Conservation (phyloP, 2,888 invertebrate genomes). For the Osmoderma eremita region DNA sequence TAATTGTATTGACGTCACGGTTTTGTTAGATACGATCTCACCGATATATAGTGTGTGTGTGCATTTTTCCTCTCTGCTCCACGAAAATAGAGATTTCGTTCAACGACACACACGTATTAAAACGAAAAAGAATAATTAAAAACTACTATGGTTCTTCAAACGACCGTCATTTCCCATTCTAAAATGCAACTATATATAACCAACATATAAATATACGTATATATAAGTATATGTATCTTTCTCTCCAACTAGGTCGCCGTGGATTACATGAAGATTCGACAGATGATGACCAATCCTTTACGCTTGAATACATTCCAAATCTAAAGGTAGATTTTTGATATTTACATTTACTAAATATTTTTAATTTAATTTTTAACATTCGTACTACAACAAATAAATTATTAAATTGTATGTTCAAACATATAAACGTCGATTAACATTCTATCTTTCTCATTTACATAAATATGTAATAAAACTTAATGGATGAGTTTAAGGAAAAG, state of each 20-base stretch:
- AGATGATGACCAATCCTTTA: slow-evolving; percentile 57
- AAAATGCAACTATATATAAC: slow-evolving; percentile 41
- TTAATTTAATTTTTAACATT: no score
- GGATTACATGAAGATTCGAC: slow-evolving; percentile 57
- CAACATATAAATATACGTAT: no score
- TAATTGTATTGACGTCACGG: slow-evolving; percentile 41
- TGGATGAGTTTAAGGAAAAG: no score
- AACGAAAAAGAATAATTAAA: slow-evolving; percentile 50
- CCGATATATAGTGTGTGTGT: slow-evolving; percentile 42
- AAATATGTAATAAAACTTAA: no score
- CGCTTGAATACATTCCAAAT: slow-evolving; percentile 57
- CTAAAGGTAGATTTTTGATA: slow-evolving; percentile 52
- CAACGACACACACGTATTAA: slow-evolving; percentile 53
- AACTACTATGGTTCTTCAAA: slow-evolving; percentile 49
- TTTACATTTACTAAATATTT: no score
- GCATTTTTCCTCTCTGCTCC: slow-evolving; percentile 34
- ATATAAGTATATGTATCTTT: no score
- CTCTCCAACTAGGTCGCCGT: slow-evolving; percentile 50
- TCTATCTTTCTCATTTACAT: no score
- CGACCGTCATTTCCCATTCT: slow-evolving; percentile 47
- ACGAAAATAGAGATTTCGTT: slow-evolving; percentile 52
- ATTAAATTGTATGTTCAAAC: no score
- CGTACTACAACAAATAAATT: no score
- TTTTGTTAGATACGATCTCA: slow-evolving; percentile 44
- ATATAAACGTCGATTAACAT: no score